Conservation (phyloP, 1,140 invertebrate genomes). For the Euglossa dilemma region DNA sequence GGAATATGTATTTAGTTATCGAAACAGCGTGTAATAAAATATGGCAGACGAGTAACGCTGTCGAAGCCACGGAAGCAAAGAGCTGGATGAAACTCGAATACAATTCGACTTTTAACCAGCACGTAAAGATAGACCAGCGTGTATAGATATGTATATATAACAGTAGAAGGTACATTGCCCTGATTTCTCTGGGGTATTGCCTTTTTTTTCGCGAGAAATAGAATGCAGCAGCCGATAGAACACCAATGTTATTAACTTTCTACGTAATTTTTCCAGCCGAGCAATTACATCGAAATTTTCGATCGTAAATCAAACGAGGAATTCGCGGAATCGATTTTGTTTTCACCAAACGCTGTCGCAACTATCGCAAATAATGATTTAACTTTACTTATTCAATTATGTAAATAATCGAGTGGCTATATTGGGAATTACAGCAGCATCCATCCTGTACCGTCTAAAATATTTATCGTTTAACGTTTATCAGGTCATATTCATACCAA, state of each 20-base stretch:
- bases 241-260: not conserved
- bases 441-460: not conserved
- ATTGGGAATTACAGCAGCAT: not conserved
- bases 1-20: not conserved
- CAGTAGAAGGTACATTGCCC: not conserved
- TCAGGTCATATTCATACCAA: not conserved
- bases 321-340: not conserved
- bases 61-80: not conserved
- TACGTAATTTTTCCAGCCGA: too few species aligned
- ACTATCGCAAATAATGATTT: not conserved
- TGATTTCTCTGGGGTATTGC: conserved; percentile 37
- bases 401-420: not conserved
- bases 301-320: not conserved
- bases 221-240: not conserved
- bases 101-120: conserved; percentile 21
- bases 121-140: not conserved
- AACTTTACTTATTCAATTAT: not conserved
- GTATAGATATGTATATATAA: not conserved
- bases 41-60: not conserved
- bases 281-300: not conserved
- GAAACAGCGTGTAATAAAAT: not conserved
- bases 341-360: not conserved
- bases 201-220: not conserved
- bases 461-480: not conserved
- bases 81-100: not conserved